Evolutionary conservation across 1,140 invertebrate species (phyloP).

Genomic region (Linepithema humile): DNA sequence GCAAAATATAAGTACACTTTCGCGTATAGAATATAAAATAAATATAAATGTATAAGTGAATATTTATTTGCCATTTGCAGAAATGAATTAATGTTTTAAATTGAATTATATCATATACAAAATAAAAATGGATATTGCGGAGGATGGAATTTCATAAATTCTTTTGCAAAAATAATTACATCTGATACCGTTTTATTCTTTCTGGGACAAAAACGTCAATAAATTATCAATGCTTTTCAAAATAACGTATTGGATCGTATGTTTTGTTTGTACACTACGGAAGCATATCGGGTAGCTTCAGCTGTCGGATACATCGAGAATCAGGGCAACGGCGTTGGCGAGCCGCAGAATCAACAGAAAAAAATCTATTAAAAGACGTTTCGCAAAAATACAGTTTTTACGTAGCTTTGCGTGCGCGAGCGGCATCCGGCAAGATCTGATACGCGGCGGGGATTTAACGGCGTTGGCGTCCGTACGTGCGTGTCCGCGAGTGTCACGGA

Average conservation of each 20-base stretch:
- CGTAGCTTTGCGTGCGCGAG: neutral
- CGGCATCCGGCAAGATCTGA: neutral
- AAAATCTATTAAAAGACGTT: constrained; percentile 28
- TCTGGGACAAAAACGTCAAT: neutral
- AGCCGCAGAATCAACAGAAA: constrained; percentile 27
- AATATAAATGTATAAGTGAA: neutral
- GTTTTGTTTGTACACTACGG: neutral
- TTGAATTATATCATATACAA: too few relatives aligned
- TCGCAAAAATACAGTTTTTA: constrained; percentile 2
- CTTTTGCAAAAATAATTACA: neutral
- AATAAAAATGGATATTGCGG: too few relatives aligned
- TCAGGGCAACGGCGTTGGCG: neutral
- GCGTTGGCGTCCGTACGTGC: neutral
- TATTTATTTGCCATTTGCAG: neutral
- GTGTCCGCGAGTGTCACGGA: neutral
- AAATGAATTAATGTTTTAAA: too few relatives aligned
- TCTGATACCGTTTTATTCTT: neutral
- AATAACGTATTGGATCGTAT: neutral
- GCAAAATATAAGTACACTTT: neutral
- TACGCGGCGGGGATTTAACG: neutral
- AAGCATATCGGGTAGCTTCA: neutral
- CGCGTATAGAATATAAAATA: neutral
- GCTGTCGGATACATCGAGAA: neutral
- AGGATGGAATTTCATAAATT: neutral
- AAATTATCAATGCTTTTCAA: neutral